A percentile compares a stretch with the other conserved stretches of the same genome.
phyloP scores from a whole-genome alignment of 2,113 vertebrate genomes.

The Arothron firmamentum region DNA sequence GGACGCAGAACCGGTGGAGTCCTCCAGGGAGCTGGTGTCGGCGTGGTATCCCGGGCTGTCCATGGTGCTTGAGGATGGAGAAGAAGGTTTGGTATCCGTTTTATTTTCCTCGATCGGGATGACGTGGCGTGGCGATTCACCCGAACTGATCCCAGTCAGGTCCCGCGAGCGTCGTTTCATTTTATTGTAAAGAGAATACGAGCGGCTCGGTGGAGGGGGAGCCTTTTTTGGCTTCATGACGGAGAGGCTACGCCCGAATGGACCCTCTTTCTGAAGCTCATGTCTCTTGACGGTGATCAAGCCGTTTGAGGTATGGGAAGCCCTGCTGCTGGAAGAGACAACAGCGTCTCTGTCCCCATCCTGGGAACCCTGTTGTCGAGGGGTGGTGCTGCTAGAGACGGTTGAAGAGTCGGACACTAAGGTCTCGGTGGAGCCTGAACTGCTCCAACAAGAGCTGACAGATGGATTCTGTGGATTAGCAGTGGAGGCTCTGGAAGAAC shows the following conservation, averaged over 20 bases:
- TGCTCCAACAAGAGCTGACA: conserved; percentile 86
- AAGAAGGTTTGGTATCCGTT: conserved; percentile 53
- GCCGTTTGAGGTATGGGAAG: conserved; percentile 40
- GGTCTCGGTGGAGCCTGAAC: conserved; percentile 90
- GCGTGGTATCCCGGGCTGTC: conserved; percentile 65
- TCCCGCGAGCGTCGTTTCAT: conserved; percentile 78
- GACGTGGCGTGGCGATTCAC: conserved; percentile 16
- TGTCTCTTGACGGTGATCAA: conserved; percentile 28
- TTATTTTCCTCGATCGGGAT: conserved; percentile 31
- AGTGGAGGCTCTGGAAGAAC: conserved; percentile 72
- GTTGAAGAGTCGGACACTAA: conserved; percentile 94
- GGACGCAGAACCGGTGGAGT: conserved; percentile 34
- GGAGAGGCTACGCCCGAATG: conserved; percentile 82
- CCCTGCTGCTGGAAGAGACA: conserved; percentile 55
- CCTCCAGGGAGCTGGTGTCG: conserved; percentile 71
- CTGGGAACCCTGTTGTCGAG: conserved; percentile 38
- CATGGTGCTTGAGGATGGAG: background rate
- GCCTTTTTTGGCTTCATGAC: conserved; percentile 83
- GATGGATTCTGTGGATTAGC: conserved; percentile 55
- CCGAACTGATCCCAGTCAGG: conserved; percentile 20
- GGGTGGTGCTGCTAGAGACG: conserved; percentile 76
- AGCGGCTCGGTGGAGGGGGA: conserved; percentile 82
- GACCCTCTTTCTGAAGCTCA: conserved; percentile 60
- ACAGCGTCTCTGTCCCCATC: conserved; percentile 53
- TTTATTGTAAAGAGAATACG: conserved; percentile 85